A percentile compares a stretch with the other conserved stretches of the same genome.
These are phyloP conservation scores for Trypoxylon attenuatum DNA, from an alignment of 2,888 invertebrate species.

Conservation along the genomic window DNA sequence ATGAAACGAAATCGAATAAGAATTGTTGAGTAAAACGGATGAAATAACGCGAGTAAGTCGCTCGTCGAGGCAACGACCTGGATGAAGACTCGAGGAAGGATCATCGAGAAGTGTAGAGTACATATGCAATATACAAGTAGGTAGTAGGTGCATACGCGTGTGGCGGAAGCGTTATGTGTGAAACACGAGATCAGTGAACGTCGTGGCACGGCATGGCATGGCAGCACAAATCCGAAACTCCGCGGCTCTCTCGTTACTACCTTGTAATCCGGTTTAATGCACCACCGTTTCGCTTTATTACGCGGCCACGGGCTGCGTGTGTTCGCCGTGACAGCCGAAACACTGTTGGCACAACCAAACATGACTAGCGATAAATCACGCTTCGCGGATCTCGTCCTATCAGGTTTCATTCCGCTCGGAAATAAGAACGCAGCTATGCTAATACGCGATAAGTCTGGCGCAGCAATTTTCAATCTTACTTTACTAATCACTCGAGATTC, in stretches of 20 bases:
- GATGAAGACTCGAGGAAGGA: not conserved
- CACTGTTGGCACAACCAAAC: slow-evolving; percentile 37
- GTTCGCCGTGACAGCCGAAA: slow-evolving; percentile 30
- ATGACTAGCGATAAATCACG: slow-evolving; percentile 32
- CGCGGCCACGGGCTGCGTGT: slow-evolving; percentile 3
- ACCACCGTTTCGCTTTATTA: slow-evolving; percentile 32
- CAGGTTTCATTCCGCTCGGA: slow-evolving; percentile 17
- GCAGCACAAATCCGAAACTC: not conserved
- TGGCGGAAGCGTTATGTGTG: not conserved
- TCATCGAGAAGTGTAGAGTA: not conserved
- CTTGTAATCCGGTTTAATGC: slow-evolving; percentile 32
- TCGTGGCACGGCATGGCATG: too few relatives aligned
- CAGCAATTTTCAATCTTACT: too few relatives aligned
- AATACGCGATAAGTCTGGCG: too few relatives aligned
- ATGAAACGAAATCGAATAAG: too few relatives aligned
- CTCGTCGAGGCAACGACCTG: too few relatives aligned
- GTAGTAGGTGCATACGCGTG: not conserved
- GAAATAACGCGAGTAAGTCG: not conserved
- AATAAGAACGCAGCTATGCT: not conserved
- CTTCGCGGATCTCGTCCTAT: not conserved
- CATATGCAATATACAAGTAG: not conserved
- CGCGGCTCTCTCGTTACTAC: slow-evolving; percentile 2
- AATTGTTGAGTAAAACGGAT: too few relatives aligned
- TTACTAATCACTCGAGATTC: too few relatives aligned
- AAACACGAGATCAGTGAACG: slow-evolving; percentile 13